Evolutionary conservation across 1,140 invertebrate genomes (phyloP).

Genomic region (Drosophila subpulchrella): DNA sequence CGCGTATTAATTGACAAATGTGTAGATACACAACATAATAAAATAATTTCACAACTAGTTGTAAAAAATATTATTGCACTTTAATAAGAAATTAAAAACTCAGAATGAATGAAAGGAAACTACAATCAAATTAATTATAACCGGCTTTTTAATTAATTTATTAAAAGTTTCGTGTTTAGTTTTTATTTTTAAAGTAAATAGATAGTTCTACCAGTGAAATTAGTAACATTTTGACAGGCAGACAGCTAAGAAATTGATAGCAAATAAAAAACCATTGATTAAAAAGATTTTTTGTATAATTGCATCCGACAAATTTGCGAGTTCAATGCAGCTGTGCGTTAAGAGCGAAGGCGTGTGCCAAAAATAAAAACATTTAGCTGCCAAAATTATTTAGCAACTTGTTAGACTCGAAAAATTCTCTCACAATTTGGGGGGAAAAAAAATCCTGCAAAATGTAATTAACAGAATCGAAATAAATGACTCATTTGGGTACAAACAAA

Average conservation of each 20-base stretch:
- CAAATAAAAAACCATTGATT: slow-evolving; percentile 33
- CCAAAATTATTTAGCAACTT: slow-evolving; percentile 51
- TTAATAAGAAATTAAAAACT: no score
- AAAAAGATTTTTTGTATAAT: slow-evolving; percentile 20
- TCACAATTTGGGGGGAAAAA: background rate
- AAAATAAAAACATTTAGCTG: slow-evolving; percentile 39
- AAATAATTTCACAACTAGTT: background rate
- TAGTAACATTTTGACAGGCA: slow-evolving; percentile 15
- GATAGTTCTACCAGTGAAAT: background rate
- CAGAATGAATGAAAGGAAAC: no score
- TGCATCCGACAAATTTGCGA: slow-evolving; percentile 43
- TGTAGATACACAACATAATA: background rate
- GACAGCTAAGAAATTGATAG: slow-evolving; percentile 48
- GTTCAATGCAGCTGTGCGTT: slow-evolving; percentile 33
- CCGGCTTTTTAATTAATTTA: background rate
- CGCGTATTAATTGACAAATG: background rate
- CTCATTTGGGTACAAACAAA: background rate
- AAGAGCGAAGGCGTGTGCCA: slow-evolving; percentile 58
- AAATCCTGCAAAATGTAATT: slow-evolving; percentile 9
- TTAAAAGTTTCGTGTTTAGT: background rate
- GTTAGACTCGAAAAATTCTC: slow-evolving; percentile 33
- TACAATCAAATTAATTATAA: no score
- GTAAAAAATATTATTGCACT: background rate
- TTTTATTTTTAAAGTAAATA: background rate
- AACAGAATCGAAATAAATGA: slow-evolving; percentile 8